Base-by-base conservation (phyloP, 2,888 invertebrate species). In the Heteromyza rotundicornis region DNA sequence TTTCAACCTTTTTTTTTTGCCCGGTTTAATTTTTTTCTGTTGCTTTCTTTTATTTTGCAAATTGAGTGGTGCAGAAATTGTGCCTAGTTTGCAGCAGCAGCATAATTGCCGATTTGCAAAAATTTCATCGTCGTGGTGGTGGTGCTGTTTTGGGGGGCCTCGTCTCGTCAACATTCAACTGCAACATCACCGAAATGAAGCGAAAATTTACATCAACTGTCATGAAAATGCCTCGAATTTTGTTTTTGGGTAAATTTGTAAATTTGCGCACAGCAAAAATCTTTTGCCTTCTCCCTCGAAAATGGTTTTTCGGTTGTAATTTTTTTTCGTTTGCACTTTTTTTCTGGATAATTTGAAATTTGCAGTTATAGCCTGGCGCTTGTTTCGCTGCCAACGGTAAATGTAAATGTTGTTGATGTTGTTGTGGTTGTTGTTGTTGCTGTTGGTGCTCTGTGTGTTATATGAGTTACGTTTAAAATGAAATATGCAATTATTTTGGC, bases 401-500 rank as follows among this genome's bases (percentile, higher is more conserved):
- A 62, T 64, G 60, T 59, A 22, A 16, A 57, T 49, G 71, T 67
- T 66, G 53, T 74, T 32, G 12, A 8, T 32, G 32, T 32, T 5
- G 12, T 32, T 5, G 32, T 32, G 32, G 32, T 32, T 5, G n/a
- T n/a, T n/a, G n/a, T n/a, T n/a, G n/a, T n/a, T n/a, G n/a, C n/a
- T n/a, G n/a, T n/a, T n/a, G n/a, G n/a, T n/a, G n/a, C 14, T 22
- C 19, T 17, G 7, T 50, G 19, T 20, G 14, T 20, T 51, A 12
- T 22, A 5, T 51, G 2, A 14, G 2, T 51, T 12, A 17, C 8
- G 8, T 8, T 54, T 68, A 12, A 14, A 51, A 62, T 68, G 69
- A 72, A 70, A 75, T 74, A 75, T 76, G 74, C 74, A 74, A 74
- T 74, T 74, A 76, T 76, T 75, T 74, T 76, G 72, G 70, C n/a